Percentiles rank a stretch among this genome's conserved stretches.
phyloP scores from a whole-genome alignment of 2,113 vertebrate genomes.

The Solea solea region DNA sequence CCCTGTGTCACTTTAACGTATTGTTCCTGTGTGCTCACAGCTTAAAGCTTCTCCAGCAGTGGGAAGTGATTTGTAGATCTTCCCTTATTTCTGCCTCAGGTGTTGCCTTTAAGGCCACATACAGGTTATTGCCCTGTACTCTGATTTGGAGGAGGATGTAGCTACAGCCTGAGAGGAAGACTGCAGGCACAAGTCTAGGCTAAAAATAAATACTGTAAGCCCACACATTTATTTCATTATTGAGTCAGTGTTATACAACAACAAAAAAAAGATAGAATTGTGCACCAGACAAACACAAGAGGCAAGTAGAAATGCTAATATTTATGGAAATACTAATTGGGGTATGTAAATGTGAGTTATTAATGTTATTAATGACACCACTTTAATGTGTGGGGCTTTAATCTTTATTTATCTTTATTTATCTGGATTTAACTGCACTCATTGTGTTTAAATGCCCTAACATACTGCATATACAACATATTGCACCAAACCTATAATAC shows the following conservation, averaged over 20 bases:
- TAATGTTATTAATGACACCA: no score
- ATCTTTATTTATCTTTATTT: no score
- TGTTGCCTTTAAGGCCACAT: constrained; percentile 17
- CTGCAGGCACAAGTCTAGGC: not conserved
- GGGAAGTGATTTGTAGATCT: not conserved
- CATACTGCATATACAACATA: no score
- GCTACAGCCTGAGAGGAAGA: constrained; percentile 4
- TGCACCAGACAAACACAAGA: not conserved
- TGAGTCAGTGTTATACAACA: not conserved
- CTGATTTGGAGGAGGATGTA: constrained; percentile 2
- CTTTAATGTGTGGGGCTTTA: no score
- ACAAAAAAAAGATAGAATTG: not conserved
- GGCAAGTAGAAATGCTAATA: no score
- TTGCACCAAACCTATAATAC: no score
- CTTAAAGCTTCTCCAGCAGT: not conserved
- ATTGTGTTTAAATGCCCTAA: no score
- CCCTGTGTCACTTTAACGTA: constrained; percentile 1
- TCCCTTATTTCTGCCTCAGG: not conserved
- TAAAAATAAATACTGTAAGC: not conserved
- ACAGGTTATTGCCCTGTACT: not conserved
- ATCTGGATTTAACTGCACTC: no score
- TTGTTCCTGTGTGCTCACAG: not conserved
- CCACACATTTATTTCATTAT: not conserved
- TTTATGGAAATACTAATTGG: no score
- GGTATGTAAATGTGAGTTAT: no score